Percentiles rank a stretch among this genome's conserved stretches.
Evolutionary conservation across 2,797 vertebrate genomes (phyloP).

Genomic region (Tapera naevia): DNA sequence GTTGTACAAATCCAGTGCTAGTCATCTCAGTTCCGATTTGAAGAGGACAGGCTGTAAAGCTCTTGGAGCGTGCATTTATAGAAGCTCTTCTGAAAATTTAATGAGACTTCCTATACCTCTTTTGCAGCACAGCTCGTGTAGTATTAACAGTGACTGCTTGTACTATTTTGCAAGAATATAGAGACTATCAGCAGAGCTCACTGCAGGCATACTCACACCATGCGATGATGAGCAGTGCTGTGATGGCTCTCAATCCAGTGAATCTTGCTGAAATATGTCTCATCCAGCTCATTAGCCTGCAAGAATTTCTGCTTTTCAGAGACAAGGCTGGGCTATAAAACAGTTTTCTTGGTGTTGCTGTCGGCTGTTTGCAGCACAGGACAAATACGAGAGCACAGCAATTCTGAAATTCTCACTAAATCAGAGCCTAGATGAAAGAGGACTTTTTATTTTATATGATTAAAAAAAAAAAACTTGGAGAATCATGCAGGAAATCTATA

Average conservation of each 20-base stretch:
- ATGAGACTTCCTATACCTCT: rapidly evolving
- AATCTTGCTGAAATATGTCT: neutral
- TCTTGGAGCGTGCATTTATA: neutral
- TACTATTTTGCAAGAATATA: neutral
- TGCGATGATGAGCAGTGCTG: rapidly evolving
- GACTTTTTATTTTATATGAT: neutral
- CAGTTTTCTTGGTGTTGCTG: neutral
- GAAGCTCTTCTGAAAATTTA: neutral
- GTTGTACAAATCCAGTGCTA: neutral
- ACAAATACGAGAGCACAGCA: neutral
- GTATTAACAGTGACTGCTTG: too few relatives aligned
- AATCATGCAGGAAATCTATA: neutral
- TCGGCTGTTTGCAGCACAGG: neutral
- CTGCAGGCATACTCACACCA: rapidly evolving
- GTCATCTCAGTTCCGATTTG: neutral
- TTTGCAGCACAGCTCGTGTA: rapidly evolving
- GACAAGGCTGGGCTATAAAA: rapidly evolving
- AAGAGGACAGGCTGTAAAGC: neutral
- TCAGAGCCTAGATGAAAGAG: neutral
- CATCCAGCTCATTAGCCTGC: neutral
- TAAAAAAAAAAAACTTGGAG: neutral
- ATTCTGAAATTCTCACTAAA: neutral
- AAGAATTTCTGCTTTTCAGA: rapidly evolving
- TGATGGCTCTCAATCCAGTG: neutral
- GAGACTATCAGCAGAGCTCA: neutral